Percentiles rank a stretch among this genome's conserved stretches.
phyloP scores from a whole-genome alignment of 2,797 vertebrate genomes.

The Ceyx erithaca region DNA sequence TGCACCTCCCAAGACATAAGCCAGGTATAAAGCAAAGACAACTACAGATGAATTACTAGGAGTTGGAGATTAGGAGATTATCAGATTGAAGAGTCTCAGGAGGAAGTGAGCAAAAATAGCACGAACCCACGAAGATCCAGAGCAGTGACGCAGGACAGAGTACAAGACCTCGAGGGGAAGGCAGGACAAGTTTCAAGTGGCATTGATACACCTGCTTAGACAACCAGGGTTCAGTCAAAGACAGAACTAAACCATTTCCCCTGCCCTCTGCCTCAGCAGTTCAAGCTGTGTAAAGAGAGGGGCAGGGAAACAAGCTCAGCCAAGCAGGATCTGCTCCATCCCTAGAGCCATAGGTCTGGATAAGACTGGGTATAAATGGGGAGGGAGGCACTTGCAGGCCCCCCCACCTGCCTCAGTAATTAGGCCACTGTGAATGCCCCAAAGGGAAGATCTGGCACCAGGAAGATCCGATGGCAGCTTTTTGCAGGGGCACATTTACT shows the following conservation, averaged over 20 bases:
- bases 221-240: neutral
- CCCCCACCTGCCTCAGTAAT: neutral
- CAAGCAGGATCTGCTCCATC: neutral
- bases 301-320: neutral
- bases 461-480: neutral
- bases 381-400: neutral
- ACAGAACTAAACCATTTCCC: neutral
- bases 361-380: accelerated
- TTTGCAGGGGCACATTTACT: neutral
- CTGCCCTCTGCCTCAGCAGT: neutral
- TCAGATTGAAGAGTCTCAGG: conserved; percentile 39
- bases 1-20: conserved; percentile 4
- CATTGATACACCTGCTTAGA: neutral
- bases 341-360: neutral
- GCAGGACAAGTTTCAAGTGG: neutral
- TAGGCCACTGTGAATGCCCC: neutral
- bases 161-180: neutral
- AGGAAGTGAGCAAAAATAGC: conserved; percentile 37
- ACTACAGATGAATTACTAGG: conserved; percentile 3
- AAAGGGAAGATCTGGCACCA: neutral
- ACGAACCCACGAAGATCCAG: accelerated
- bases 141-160: neutral
- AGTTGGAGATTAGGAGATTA: conserved; percentile 63
- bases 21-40: conserved; percentile 53
- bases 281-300: neutral